Base-by-base conservation (phyloP, 2,797 vertebrate species). In the Eremophila alpestris region DNA sequence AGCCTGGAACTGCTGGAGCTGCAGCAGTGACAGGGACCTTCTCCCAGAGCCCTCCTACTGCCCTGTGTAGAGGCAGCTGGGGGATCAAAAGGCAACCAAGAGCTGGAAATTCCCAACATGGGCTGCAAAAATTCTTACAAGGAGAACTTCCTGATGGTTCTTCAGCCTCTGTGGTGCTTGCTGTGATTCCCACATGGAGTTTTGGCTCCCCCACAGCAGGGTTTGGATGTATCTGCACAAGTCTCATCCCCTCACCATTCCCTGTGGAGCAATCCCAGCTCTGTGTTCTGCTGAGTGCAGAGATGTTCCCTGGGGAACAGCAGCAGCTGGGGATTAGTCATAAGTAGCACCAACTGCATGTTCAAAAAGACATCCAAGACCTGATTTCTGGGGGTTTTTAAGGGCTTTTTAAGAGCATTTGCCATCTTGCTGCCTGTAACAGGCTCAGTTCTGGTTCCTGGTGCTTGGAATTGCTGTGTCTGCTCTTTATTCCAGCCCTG, bases 261-360 rank as follows among this genome's bases (percentile, higher is more conserved):
- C 81, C 81, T 68, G 71, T 29, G 43, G 59, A 87, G 94, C 73
- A 77, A 34, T 48, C 85, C 54, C 73, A 84, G 87, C 87, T 76
- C 71, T 52, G 45, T 78, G 54, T 34, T 91, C 69, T 90, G 52
- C 90, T 93, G 85, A 41, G 22, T 82, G 55, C 11, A 52, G 85
- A 49, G 63, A 65, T 86, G 48, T 91, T 94, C 91, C 59, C 73
- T 56, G 69, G 70, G 78, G 78, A 94, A 60, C 5, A 63, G 93
- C 93, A 94, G 94, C 91, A 84, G 21, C 79, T 63, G 76, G 14
- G 52, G 67, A 87, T 94, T 87, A 92, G 74, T 94, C 75, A 82
- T 62, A 46, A 71, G 8, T 41, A 43, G 67, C 78, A 62, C 81
- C 84, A 38, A 51, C 64, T 86, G 60, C 9, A 8, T 78, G 51